Conservation (phyloP, 2,797 vertebrate species). For the Rhabdophis nuchalis region DNA sequence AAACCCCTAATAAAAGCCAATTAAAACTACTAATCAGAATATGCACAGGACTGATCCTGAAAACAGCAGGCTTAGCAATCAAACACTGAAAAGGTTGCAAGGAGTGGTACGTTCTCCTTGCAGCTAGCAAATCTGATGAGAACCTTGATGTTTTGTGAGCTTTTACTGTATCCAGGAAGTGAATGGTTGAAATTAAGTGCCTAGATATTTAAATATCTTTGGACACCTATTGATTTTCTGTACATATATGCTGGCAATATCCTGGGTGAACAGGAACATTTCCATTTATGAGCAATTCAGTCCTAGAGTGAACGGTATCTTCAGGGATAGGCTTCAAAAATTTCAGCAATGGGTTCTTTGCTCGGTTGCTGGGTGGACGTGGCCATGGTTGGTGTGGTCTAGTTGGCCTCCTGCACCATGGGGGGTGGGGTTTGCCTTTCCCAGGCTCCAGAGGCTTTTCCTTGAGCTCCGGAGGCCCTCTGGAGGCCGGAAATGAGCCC, state of each 20-base stretch:
- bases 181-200: neutral
- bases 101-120: neutral
- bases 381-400: no score
- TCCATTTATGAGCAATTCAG: neutral
- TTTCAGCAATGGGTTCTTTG: no score
- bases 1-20: no score
- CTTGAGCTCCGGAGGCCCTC: no score
- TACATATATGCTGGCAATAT: neutral
- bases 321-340: neutral
- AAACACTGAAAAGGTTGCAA: neutral
- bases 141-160: neutral
- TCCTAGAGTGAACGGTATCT: neutral
- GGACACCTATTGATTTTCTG: neutral
- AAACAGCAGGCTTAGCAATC: neutral
- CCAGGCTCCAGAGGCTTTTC: no score
- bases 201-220: neutral
- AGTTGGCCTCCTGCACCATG: no score
- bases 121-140: neutral
- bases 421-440: no score
- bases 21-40: no score
- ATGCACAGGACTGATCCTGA: neutral
- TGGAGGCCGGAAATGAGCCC: no score
- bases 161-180: neutral
- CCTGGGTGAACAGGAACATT: neutral
- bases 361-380: no score